Percentiles rank a stretch among this genome's conserved stretches.
These are phyloP conservation scores for Pungitius pungitius DNA, from an alignment of 2,113 vertebrate species.

Conservation along the genomic window DNA sequence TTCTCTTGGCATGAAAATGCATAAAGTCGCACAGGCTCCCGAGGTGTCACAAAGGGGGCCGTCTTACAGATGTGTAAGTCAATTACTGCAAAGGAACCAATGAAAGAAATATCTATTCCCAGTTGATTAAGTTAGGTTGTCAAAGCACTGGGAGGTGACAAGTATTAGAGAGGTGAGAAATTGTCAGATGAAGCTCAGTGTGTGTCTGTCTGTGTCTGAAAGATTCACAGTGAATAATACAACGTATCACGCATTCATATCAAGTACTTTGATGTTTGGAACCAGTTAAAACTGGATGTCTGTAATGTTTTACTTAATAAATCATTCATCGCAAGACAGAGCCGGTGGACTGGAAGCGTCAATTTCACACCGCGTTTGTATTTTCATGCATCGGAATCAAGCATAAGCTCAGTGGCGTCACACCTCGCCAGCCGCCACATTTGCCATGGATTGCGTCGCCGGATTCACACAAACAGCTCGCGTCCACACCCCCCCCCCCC, in stretches of 20 bases:
- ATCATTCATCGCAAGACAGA: constrained; percentile 47
- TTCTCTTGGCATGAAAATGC: constrained; percentile 25
- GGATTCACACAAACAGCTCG: constrained; percentile 42
- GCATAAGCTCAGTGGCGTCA: constrained; percentile 42
- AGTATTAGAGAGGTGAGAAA: constrained; percentile 71
- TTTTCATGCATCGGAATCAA: constrained; percentile 62
- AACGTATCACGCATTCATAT: constrained; percentile 33
- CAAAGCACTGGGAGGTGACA: constrained; percentile 60
- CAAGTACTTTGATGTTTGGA: constrained; percentile 42
- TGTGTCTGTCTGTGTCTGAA: constrained; percentile 50
- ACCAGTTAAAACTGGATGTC: constrained; percentile 38
- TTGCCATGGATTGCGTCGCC: constrained; percentile 46
- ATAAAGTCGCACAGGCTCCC: constrained; percentile 39
- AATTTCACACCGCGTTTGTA: constrained; percentile 68
- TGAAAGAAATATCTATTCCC: constrained; percentile 73
- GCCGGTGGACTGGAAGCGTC: constrained; percentile 55
- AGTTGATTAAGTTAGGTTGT: constrained; percentile 73
- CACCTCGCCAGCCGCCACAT: constrained; percentile 49
- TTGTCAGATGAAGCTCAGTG: constrained; percentile 63
- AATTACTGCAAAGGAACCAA: constrained; percentile 72
- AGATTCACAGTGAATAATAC: constrained; percentile 40
- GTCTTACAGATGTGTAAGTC: constrained; percentile 70
- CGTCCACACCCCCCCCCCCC: neutral
- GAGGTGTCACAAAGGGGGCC: constrained; percentile 62
- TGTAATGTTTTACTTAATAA: constrained; percentile 57